phyloP scores from a whole-genome alignment of 2,888 invertebrate species.

The Odontocolon sp. region DNA sequence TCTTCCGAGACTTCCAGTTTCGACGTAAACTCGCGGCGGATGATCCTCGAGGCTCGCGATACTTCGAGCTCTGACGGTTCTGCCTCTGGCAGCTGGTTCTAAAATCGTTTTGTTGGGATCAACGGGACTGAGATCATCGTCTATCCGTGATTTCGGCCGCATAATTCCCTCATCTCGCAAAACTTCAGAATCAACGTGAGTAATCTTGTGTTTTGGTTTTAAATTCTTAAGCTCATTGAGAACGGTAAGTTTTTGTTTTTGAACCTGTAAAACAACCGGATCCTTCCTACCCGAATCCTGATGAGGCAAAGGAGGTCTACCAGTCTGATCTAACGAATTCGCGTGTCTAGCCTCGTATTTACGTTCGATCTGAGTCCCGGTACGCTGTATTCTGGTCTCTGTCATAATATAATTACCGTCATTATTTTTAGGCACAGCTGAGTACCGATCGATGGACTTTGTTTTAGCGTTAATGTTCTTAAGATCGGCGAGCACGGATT shows the following conservation, averaged over 20 bases:
- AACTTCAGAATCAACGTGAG: constrained; percentile 79
- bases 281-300: constrained; percentile 74
- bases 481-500: constrained; percentile 74
- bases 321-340: constrained; percentile 69
- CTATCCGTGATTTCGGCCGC: constrained; percentile 78
- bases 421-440: constrained; percentile 60
- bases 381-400: constrained; percentile 77
- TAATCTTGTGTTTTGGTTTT: constrained; percentile 77
- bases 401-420: constrained; percentile 69
- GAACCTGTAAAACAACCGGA: constrained; percentile 75
- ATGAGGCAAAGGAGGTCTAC: constrained; percentile 66
- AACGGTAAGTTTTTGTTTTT: constrained; percentile 75
- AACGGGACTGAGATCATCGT: constrained; percentile 76
- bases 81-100: constrained; percentile 62
- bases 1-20: constrained; percentile 78
- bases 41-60: constrained; percentile 77
- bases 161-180: constrained; percentile 79
- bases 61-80: constrained; percentile 73
- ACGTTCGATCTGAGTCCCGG: constrained; percentile 76
- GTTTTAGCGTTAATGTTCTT: constrained; percentile 66
- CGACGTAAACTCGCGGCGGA: constrained; percentile 68
- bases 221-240: constrained; percentile 77
- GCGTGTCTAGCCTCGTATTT: constrained; percentile 73
- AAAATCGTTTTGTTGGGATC: constrained; percentile 66
- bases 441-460: constrained; percentile 76